phyloP scores from a whole-genome alignment of 1,140 invertebrate species.

The Macrostomum lignano region DNA sequence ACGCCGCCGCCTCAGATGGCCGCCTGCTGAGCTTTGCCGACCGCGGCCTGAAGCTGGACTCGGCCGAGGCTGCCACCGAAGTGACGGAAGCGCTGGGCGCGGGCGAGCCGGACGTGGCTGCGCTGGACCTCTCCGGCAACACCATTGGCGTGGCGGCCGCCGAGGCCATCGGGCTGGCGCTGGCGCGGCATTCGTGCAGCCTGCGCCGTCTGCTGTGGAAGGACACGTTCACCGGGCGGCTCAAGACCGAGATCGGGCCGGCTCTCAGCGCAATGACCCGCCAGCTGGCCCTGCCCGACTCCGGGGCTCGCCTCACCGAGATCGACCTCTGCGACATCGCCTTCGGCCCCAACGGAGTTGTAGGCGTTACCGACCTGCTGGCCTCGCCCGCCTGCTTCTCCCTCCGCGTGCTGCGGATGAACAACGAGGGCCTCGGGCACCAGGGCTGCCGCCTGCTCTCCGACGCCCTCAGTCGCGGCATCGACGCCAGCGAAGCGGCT shows the following conservation, averaged over 20 bases:
- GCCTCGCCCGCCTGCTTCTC: constrained; percentile 51
- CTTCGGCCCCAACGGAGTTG: constrained; percentile 72
- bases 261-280: constrained; percentile 39
- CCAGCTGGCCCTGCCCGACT: constrained; percentile 44
- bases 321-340: constrained; percentile 91
- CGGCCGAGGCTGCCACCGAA: no score
- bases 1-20: no score
- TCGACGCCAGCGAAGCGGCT: constrained; percentile 34
- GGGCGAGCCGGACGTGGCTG: no score
- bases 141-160: constrained; percentile 64
- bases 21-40: no score
- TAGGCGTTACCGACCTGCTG: constrained; percentile 54
- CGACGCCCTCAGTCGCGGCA: constrained; percentile 26
- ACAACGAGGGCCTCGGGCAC: constrained; percentile 9
- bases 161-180: constrained; percentile 45
- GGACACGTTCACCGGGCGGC: constrained; percentile 58
- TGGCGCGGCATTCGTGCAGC: constrained; percentile 42
- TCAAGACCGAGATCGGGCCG: constrained; percentile 72
- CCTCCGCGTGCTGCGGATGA: constrained; percentile 25
- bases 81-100: no score
- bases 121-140: constrained; percentile 59
- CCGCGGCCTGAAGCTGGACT: no score
- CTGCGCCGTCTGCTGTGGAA: constrained; percentile 49
- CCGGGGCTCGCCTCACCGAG: constrained; percentile 46
- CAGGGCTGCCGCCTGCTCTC: constrained; percentile 7